phyloP scores from a whole-genome alignment of 2,113 vertebrate genomes.

The Planiliza haematocheilus region DNA sequence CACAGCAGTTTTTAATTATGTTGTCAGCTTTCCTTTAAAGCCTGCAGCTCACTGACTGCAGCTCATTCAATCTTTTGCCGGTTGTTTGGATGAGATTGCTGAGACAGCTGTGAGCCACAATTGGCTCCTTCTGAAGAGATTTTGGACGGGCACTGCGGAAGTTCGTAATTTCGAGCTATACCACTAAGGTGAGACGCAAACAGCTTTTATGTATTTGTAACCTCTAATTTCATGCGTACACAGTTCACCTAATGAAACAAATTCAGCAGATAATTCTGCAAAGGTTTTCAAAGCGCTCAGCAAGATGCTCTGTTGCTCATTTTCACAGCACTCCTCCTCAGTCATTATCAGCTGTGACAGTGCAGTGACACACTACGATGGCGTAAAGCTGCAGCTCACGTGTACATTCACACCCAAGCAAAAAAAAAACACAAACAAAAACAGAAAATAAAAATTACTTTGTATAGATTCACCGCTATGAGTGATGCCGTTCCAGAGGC shows the following conservation, averaged over 20 bases:
- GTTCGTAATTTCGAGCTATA: background rate
- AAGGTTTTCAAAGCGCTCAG: constrained; percentile 14
- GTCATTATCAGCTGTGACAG: constrained; percentile 35
- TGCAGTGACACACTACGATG: constrained; percentile 12
- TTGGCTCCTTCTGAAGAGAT: too few species aligned
- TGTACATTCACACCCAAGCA: constrained; percentile 11
- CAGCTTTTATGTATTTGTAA: background rate
- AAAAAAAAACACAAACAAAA: constrained; percentile 14
- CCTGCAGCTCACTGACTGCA: too few species aligned
- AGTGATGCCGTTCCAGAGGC: constrained; percentile 18
- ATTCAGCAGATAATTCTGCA: background rate
- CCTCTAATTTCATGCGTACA: background rate
- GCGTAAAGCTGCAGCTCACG: constrained; percentile 19
- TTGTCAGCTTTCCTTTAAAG: too few species aligned
- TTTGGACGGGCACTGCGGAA: too few species aligned
- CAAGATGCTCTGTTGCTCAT: constrained; percentile 31
- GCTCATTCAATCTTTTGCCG: too few species aligned
- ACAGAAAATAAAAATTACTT: constrained; percentile 6
- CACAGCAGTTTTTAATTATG: too few species aligned
- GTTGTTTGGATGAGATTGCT: too few species aligned
- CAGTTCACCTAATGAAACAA: background rate
- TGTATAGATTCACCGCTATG: constrained; percentile 14
- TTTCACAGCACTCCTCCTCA: constrained; percentile 16
- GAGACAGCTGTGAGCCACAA: too few species aligned
- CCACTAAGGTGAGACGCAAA: background rate